phyloP scores from a whole-genome alignment of 2,888 invertebrate species.

The Cerastoderma edule region DNA sequence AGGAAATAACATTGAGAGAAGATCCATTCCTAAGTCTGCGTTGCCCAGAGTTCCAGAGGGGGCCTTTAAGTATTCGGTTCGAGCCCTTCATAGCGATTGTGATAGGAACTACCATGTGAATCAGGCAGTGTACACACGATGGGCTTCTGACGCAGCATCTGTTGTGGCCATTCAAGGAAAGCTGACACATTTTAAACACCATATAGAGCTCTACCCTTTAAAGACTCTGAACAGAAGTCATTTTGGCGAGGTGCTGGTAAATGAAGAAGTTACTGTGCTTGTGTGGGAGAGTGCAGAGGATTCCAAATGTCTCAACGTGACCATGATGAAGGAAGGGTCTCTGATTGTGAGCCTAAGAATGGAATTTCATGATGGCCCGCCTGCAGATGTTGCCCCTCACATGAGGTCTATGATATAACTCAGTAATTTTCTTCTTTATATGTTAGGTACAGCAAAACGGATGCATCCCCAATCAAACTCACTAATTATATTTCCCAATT shows the following conservation, averaged over 20 bases:
- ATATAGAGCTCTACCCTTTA: conserved; percentile 42
- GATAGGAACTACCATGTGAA: conserved; percentile 49
- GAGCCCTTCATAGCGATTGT: conserved; percentile 45
- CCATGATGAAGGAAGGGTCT: conserved; percentile 23
- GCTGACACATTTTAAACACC: conserved; percentile 31
- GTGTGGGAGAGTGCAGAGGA: conserved; percentile 30
- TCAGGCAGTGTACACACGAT: conserved; percentile 38
- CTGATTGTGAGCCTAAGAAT: conserved; percentile 32
- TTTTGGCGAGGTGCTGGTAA: conserved; percentile 40
- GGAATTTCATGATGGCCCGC: conserved; percentile 29
- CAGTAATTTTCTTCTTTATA: no score
- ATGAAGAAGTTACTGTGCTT: conserved; percentile 26
- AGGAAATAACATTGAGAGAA: background rate
- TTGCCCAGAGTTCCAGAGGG: conserved; percentile 19
- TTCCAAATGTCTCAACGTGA: conserved; percentile 10
- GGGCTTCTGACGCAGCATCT: conserved; percentile 44
- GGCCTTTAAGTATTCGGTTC: conserved; percentile 24
- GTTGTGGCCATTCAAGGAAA: conserved; percentile 27
- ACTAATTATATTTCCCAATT: no score
- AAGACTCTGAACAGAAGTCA: conserved; percentile 23
- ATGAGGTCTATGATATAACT: conserved; percentile 31
- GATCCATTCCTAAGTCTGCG: background rate
- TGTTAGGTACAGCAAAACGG: no score
- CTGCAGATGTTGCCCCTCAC: conserved; percentile 13
- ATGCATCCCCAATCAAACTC: no score